phyloP scores from a whole-genome alignment of 92 coral and sea anemone genomes.

The Palythoa grandis region DNA sequence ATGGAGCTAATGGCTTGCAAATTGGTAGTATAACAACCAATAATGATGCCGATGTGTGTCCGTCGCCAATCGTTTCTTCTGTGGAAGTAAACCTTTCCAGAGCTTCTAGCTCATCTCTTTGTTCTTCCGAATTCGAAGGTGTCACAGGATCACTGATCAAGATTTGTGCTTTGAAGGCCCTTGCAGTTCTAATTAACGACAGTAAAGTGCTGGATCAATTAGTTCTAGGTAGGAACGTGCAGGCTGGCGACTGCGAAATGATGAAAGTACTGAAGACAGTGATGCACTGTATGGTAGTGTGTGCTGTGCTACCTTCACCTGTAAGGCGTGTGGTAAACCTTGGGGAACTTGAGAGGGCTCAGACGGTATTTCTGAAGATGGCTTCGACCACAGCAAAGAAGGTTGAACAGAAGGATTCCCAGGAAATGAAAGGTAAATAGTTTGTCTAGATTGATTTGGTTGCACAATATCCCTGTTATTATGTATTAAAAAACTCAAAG shows the following conservation, averaged over 20 bases:
- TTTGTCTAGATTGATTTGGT: neutral
- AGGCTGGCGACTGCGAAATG: conserved; percentile 34
- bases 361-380: conserved; percentile 66
- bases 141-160: conserved; percentile 65
- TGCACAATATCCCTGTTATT: neutral
- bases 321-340: conserved; percentile 66
- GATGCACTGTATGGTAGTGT: conserved; percentile 73
- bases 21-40: neutral
- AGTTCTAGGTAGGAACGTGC: conserved; percentile 40
- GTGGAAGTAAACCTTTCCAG: conserved; percentile 23
- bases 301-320: conserved; percentile 78
- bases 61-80: neutral
- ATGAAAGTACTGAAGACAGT: conserved; percentile 42
- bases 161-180: conserved; percentile 74
- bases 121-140: conserved; percentile 37
- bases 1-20: neutral
- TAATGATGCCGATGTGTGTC: neutral
- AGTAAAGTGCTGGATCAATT: conserved; percentile 60
- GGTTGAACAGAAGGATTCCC: conserved; percentile 37
- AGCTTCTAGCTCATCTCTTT: conserved; percentile 22
- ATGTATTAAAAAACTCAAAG: neutral
- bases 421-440: conserved; percentile 56
- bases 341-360: conserved; percentile 82
- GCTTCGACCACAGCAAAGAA: conserved; percentile 44
- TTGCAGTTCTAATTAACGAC: conserved; percentile 72